Percentiles rank a stretch among this genome's conserved stretches.
These are phyloP conservation scores for Sepioteuthis lessoniana DNA, from an alignment of 2,888 invertebrate genomes.

Conservation along the genomic window DNA sequence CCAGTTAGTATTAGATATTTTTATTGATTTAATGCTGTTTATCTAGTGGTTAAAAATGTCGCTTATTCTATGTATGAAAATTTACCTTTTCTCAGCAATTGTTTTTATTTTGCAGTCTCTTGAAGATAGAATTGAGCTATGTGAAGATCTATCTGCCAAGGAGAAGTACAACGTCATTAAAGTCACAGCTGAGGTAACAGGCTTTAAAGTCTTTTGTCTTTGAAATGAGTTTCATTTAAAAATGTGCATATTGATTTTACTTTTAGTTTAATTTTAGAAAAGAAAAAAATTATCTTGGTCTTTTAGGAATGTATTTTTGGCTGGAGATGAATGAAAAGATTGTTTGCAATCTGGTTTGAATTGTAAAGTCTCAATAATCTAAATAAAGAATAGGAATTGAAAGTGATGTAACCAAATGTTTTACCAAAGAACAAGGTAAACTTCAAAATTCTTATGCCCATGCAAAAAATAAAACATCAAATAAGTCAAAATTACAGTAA, in stretches of 20 bases:
- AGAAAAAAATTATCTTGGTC: not conserved
- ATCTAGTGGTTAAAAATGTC: not conserved
- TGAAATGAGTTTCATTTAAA: not conserved
- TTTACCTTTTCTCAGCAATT: not conserved
- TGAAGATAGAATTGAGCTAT: conserved; percentile 68
- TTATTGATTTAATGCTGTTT: not conserved
- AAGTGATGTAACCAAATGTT: no score
- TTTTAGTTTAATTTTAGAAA: not conserved
- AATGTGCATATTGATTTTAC: not conserved
- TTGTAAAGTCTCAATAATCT: no score
- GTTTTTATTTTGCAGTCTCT: conserved; percentile 61
- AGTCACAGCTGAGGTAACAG: conserved; percentile 69
- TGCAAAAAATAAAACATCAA: no score
- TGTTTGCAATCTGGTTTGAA: no score
- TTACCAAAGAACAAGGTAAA: no score
- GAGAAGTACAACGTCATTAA: conserved; percentile 72
- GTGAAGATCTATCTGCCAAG: conserved; percentile 68
- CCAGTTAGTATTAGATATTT: no score
- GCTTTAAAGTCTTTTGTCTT: not conserved
- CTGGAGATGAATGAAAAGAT: no score
- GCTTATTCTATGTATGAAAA: not conserved
- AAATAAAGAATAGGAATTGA: no score
- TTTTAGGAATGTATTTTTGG: no score
- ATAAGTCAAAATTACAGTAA: no score
- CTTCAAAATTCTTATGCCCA: no score